These are phyloP conservation scores for Acrobasis suavella DNA, from an alignment of 2,888 invertebrate genomes.

Conservation along the genomic window DNA sequence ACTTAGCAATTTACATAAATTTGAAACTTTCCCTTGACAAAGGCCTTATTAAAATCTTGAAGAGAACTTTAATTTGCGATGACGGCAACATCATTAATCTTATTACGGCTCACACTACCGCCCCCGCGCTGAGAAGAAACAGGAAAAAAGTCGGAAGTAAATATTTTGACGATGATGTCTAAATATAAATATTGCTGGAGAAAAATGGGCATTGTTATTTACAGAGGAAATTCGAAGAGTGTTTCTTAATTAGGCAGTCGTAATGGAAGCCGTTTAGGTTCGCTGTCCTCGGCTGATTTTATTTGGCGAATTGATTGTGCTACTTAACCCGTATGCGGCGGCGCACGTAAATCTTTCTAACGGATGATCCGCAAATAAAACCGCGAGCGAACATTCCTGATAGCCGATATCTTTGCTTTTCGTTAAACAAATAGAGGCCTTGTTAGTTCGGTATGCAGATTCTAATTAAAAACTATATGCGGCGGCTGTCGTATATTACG, in stretches of 20 bases:
- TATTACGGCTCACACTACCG: constrained; percentile 51
- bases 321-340: constrained; percentile 58
- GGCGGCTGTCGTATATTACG: constrained; percentile 67
- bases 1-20: constrained; percentile 68
- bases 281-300: constrained; percentile 53
- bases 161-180: constrained; percentile 29
- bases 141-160: constrained; percentile 44
- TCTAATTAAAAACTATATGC: constrained; percentile 78
- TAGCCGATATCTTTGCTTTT: constrained; percentile 67
- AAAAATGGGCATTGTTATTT: constrained; percentile 27
- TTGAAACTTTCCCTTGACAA: constrained; percentile 61
- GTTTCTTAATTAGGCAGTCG: constrained; percentile 38
- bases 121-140: constrained; percentile 40
- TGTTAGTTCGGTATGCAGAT: constrained; percentile 65
- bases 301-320: constrained; percentile 63
- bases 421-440: constrained; percentile 73
- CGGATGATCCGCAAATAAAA: constrained; percentile 67
- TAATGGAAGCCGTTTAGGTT: constrained; percentile 44
- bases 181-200: constrained; percentile 28
- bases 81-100: constrained; percentile 74
- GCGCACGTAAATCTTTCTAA: constrained; percentile 68
- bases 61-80: constrained; percentile 69
- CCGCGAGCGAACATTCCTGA: constrained; percentile 57
- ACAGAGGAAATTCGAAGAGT: constrained; percentile 26
- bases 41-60: constrained; percentile 71